Conservation (phyloP, 2,888 invertebrate genomes). For the Scaptomyza parva region DNA sequence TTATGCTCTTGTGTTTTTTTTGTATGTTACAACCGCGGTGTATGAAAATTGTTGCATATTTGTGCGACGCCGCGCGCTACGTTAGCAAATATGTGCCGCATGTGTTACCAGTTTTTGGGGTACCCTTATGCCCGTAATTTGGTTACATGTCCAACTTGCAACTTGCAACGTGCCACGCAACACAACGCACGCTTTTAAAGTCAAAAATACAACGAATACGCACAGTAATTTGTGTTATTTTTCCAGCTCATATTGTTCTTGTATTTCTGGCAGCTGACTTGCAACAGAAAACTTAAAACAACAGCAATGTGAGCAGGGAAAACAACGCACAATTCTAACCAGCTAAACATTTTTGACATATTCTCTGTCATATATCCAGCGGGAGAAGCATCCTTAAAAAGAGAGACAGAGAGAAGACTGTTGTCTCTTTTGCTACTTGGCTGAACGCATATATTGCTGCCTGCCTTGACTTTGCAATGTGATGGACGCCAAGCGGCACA, state of each 20-base stretch:
- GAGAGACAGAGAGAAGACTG: conserved; percentile 7
- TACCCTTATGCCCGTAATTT: conserved; percentile 56
- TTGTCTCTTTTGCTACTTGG: neutral
- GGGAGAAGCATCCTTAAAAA: neutral
- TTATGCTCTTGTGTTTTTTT: neutral
- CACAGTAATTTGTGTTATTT: too few species aligned
- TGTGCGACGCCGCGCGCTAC: conserved; percentile 44
- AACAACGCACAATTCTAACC: conserved; percentile 38
- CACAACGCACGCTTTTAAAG: conserved; percentile 39
- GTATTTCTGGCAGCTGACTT: conserved; percentile 16
- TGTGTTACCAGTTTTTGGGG: conserved; percentile 56
- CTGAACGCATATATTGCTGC: conserved; percentile 33
- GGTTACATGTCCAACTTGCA: conserved; percentile 56
- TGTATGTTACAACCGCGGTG: conserved; percentile 9
- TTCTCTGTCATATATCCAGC: conserved; percentile 44
- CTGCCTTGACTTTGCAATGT: conserved; percentile 58
- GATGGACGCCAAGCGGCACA: conserved; percentile 38
- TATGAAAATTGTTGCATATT: conserved; percentile 74
- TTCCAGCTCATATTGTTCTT: too few species aligned
- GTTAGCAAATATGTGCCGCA: conserved; percentile 56
- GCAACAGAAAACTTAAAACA: conserved; percentile 25
- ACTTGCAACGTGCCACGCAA: conserved; percentile 42
- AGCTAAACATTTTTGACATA: conserved; percentile 60
- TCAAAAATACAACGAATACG: conserved; percentile 2
- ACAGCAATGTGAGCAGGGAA: neutral